These are phyloP conservation scores for Rhabdophis nuchalis DNA, from an alignment of 2,797 vertebrate genomes.

Conservation along the genomic window DNA sequence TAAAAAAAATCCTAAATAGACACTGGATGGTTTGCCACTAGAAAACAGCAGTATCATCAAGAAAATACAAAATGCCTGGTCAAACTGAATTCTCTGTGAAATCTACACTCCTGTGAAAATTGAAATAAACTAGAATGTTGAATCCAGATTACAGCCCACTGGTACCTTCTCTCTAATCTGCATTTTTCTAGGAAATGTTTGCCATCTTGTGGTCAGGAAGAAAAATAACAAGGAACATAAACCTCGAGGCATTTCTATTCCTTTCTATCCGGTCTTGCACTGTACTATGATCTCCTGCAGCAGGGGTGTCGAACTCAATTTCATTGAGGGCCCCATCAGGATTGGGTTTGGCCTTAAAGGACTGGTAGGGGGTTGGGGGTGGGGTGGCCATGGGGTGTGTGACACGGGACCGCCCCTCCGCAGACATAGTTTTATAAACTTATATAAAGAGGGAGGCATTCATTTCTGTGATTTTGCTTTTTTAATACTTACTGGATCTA, in stretches of 20 bases:
- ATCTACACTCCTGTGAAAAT: neutral
- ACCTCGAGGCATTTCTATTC: neutral
- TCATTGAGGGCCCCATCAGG: too few relatives aligned
- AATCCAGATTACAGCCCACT: neutral
- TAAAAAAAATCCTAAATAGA: neutral
- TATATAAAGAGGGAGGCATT: too few relatives aligned
- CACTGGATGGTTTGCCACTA: neutral
- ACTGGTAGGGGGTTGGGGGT: too few relatives aligned
- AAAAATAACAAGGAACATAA: neutral
- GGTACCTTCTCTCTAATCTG: neutral
- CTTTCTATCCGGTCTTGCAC: neutral
- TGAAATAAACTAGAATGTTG: neutral
- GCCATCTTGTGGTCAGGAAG: conserved; percentile 64
- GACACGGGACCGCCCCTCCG: too few relatives aligned
- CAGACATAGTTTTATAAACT: too few relatives aligned
- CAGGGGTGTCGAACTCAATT: too few relatives aligned
- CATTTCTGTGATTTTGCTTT: too few relatives aligned
- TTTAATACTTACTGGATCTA: too few relatives aligned
- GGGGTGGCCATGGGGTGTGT: too few relatives aligned
- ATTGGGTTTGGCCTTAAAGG: too few relatives aligned
- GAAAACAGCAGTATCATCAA: neutral
- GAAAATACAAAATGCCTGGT: neutral
- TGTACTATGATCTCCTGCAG: too few relatives aligned
- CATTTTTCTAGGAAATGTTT: conserved; percentile 46
- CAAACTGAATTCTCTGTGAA: neutral